Evolutionary conservation across 2,888 invertebrate genomes (phyloP), one percentile per base, ranked within the genome.

Genomic region (Brachyopa scutellaris): DNA sequence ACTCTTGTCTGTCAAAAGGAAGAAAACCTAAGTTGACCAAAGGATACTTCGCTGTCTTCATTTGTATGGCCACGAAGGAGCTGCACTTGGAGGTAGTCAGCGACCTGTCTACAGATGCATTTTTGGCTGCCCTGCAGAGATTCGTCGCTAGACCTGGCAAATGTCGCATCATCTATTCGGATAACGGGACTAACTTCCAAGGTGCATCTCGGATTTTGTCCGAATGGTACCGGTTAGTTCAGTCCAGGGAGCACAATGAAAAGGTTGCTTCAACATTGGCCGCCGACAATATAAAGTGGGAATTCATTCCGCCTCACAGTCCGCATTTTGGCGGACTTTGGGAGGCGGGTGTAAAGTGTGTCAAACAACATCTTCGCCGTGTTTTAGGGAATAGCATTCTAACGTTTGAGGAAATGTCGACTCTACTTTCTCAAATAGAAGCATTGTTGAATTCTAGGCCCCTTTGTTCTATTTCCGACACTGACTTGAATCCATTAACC

Each of bases 341-440:
- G 66, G 82, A 47, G 69, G 61, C 26, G 31, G 33, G 11, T 1
- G 13, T 57, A 0, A 57, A 57, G 8, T 38, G 2, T 2, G 40
- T 36, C 1, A 57, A 57, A 3, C 69, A 1, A 45, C 73, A 78
- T 33, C 15, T 84, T 11, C 49, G 59, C 0, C 73, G 49, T 0
- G 61, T 78, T 13, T 6, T 79, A 26, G 69, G 55, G 8, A 19
- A 55, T 2, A 55, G n/a, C 1, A 1, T 42, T 8, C 31, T 72
- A 8, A 29, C 21, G 2, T 74, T 57, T 13, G 74, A 74, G 36
- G 74, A 66, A 40, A 33, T 66, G 36, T 29, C 26, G 15, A 66
- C 66, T 0, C 9, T 84, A 1, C 40, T 82, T 2, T 42, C 78
- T 1, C 82, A 82, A 45, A 47, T 84, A 2, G 73, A 84, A 49